Percentiles rank a stretch among this genome's conserved stretches.
phyloP scores from a whole-genome alignment of 2,888 invertebrate genomes.

The Drosophila gaucha region DNA sequence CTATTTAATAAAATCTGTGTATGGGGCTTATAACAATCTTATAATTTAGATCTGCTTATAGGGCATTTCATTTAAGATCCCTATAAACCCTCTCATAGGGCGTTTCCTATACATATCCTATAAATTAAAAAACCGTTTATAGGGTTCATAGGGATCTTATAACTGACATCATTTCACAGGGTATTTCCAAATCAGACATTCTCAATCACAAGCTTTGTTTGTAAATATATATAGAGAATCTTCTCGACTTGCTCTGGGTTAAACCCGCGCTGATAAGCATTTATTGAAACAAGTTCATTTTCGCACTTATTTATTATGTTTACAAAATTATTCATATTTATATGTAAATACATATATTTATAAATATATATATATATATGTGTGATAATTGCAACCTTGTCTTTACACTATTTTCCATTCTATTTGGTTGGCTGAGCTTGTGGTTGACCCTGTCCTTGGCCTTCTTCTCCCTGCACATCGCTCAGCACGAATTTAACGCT shows the following conservation, averaged over 20 bases:
- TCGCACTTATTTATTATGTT: not conserved
- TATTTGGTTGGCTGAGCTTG: slow-evolving; percentile 28
- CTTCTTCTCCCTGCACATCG: slow-evolving; percentile 32
- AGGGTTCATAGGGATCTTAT: no score
- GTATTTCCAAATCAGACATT: not conserved
- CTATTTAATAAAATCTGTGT: no score
- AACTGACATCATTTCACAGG: not conserved
- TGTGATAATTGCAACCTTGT: not conserved
- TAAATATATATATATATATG: not conserved
- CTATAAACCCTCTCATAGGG: no score
- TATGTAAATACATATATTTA: not conserved
- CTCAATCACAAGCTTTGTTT: not conserved
- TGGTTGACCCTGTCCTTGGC: slow-evolving; percentile 4
- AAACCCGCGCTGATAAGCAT: slow-evolving; percentile 46
- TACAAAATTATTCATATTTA: not conserved
- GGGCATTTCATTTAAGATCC: no score
- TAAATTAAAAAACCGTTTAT: no score
- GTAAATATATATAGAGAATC: not conserved
- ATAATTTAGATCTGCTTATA: no score
- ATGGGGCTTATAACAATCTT: no score
- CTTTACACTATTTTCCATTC: not conserved
- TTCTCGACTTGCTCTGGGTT: slow-evolving; percentile 8
- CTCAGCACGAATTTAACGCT: slow-evolving; percentile 72
- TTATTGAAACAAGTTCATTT: slow-evolving; percentile 9
- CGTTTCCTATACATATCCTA: no score